Evolutionary conservation across 2,797 vertebrate species (phyloP).

Genomic region (Myotis planiceps): DNA sequence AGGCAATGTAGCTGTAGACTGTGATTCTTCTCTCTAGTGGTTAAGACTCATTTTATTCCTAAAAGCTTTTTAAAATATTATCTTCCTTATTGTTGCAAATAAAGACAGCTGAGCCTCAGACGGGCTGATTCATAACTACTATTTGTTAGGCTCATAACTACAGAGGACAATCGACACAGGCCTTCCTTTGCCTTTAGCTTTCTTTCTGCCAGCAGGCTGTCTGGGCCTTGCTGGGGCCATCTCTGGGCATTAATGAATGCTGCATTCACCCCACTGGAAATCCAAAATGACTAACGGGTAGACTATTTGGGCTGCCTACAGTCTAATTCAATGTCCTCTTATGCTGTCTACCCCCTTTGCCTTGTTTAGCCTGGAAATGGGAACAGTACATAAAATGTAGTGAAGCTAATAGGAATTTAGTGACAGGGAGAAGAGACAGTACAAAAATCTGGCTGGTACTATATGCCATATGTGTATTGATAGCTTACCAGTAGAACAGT

Average conservation of each 20-base stretch:
- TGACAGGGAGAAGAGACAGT: background rate
- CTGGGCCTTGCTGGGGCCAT: conserved; percentile 60
- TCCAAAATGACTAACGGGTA: conserved; percentile 63
- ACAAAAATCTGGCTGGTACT: background rate
- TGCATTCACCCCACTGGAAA: conserved; percentile 58
- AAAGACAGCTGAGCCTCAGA: conserved; percentile 73
- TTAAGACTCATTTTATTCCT: conserved; percentile 77
- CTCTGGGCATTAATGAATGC: conserved; percentile 71
- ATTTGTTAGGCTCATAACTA: conserved; percentile 73
- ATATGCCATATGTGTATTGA: background rate
- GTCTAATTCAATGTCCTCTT: conserved; percentile 48
- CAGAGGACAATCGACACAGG: conserved; percentile 69
- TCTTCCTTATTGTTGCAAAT: conserved; percentile 72
- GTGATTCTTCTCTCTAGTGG: conserved; percentile 75
- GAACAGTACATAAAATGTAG: background rate
- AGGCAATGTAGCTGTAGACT: conserved; percentile 69
- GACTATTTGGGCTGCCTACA: conserved; percentile 58
- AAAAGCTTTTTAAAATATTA: conserved; percentile 80
- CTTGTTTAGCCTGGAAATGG: background rate
- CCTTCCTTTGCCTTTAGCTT: conserved; percentile 64
- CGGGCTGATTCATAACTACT: conserved; percentile 78
- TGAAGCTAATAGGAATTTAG: background rate
- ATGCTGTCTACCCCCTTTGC: conserved; percentile 4
- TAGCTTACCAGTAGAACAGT: background rate
- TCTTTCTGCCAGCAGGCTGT: conserved; percentile 67